Base-by-base conservation (phyloP, 2,113 vertebrate species). In the Nanger granti region DNA sequence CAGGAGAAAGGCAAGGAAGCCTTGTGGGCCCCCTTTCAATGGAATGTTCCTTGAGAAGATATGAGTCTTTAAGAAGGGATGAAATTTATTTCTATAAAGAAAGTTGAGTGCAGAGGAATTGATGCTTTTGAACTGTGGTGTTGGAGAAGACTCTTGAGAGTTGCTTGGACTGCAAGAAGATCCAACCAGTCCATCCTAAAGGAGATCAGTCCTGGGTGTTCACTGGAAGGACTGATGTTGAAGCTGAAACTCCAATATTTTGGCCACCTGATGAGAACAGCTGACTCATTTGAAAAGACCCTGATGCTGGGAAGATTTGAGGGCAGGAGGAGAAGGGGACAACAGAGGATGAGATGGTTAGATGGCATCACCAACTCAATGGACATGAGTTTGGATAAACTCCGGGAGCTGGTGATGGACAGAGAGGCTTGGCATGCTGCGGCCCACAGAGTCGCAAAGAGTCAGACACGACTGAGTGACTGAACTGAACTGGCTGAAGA, bases 71-170 rank as follows among this genome's bases (percentile, higher is more conserved):
- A 86, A 41, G 57, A n/a, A 64, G 47, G 41, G n/a, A 47, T 8
- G 41, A 73, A 73, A 73, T 73, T 73, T 41, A 73, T 73, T 41
- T 41, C 69, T 41, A 24, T 13, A 41, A 73, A 24, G n/a, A 73
- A 41, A 73, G 69, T 18, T 73, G n/a, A 73, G n/a, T 0, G 0
- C n/a, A 41, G n/a, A 24, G 11, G 20, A 41, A 24, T 24, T 73
- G 69, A 41, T 73, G 20, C n/a, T 73, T 73, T 37, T 24, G 10
- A 73, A 73, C n/a, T 73, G 20, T 73, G 69, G n/a, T 73, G 17
- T 41, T 73, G n/a, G n/a, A 73, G 10, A 73, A 73, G 69, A 73
- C 69, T 73, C 20, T 73, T 41, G n/a, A 73, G 69, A 73, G 69
- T 41, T 10, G 20, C 20, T 41, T 73, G 69, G 69, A 73, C n/a